Conservation (phyloP, 2,888 invertebrate species). For the Chymomyza amoena region DNA sequence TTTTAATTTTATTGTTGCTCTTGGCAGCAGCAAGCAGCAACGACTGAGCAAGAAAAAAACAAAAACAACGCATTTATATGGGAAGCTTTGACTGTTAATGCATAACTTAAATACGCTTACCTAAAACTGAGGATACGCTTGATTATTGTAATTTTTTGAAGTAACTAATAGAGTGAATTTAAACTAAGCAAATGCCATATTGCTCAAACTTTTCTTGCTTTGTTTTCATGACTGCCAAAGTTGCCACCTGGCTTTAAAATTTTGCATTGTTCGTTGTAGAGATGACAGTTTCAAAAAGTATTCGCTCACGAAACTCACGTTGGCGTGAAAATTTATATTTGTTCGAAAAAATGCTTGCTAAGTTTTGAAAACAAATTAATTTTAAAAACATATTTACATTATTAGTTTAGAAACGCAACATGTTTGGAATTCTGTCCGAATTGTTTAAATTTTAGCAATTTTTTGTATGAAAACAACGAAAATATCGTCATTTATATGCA, state of each 20-base stretch:
- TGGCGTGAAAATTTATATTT: background rate
- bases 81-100: background rate
- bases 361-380: too few relatives aligned
- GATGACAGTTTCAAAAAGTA: background rate
- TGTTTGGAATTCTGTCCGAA: too few relatives aligned
- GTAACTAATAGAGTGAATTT: constrained; percentile 13
- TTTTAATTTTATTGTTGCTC: constrained; percentile 12
- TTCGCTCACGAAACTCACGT: background rate
- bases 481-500: too few relatives aligned
- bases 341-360: too few relatives aligned
- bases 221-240: background rate
- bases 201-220: constrained; percentile 23
- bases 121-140: background rate
- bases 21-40: background rate
- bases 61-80: background rate
- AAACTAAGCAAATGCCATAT: constrained; percentile 36
- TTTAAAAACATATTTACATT: too few relatives aligned
- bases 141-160: background rate
- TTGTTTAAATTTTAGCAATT: too few relatives aligned
- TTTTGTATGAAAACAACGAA: too few relatives aligned
- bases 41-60: background rate
- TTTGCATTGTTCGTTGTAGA: background rate
- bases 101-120: background rate
- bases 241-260: background rate
- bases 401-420: too few relatives aligned